Conservation (phyloP, 2,888 invertebrate genomes). For the Glaucopsyche alexis region DNA sequence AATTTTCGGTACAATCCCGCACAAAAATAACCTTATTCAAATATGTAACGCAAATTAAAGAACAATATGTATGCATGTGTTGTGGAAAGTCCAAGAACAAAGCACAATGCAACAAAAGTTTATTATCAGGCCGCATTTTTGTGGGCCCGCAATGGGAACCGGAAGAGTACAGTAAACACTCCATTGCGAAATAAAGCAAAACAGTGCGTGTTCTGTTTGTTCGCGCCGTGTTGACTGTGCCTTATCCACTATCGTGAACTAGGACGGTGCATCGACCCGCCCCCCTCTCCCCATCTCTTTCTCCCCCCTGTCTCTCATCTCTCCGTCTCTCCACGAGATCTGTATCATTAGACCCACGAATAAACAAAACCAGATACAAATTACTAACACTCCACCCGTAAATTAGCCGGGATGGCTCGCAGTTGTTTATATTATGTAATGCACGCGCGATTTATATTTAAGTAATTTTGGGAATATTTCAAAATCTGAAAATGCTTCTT, state of each 20-base stretch:
- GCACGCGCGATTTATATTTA: neutral
- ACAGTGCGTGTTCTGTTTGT: constrained; percentile 71
- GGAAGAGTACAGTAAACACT: constrained; percentile 61
- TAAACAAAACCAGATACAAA: constrained; percentile 26
- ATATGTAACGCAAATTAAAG: constrained; percentile 11
- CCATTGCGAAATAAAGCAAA: constrained; percentile 68
- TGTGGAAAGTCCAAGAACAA: neutral
- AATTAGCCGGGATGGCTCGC: constrained; percentile 14
- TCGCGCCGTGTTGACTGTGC: constrained; percentile 66
- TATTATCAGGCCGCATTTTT: constrained; percentile 34
- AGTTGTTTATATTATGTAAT: constrained; percentile 24
- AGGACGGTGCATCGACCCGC: constrained; percentile 59
- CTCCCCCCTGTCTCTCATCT: neutral
- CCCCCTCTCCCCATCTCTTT: neutral
- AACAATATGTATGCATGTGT: neutral
- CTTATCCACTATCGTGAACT: constrained; percentile 73
- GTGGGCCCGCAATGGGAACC: constrained; percentile 46
- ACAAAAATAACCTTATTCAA: neutral
- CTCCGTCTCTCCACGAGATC: constrained; percentile 11
- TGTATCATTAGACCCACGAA: constrained; percentile 26
- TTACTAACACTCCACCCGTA: constrained; percentile 23
- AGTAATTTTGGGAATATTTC: constrained; percentile 5
- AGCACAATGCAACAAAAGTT: neutral
- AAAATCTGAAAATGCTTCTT: neutral
- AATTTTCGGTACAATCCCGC: neutral